Evolutionary conservation across 2,888 invertebrate species (phyloP).

Genomic region (Tortrix viridana): DNA sequence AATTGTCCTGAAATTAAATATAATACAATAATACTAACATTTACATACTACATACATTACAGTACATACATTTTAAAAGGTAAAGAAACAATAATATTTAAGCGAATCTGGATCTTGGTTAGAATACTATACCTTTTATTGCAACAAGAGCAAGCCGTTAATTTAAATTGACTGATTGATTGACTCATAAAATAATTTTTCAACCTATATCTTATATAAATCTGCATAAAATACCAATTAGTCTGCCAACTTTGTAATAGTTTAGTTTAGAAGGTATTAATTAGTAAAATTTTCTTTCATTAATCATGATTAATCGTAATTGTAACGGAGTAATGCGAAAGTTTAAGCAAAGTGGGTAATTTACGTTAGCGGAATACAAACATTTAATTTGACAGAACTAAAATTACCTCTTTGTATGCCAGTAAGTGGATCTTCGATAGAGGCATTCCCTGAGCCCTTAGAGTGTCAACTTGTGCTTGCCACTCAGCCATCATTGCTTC

Average conservation of each 20-base stretch:
- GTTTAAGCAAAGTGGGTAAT: slow-evolving; percentile 11
- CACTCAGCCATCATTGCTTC: slow-evolving; percentile 71
- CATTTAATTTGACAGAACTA: too few relatives aligned
- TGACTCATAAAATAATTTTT: too few relatives aligned
- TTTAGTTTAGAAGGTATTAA: neutral
- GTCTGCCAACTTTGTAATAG: too few relatives aligned
- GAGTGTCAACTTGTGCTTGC: slow-evolving; percentile 58
- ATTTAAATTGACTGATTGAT: too few relatives aligned
- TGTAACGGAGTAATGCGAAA: neutral
- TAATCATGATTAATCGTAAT: neutral
- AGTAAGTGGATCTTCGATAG: slow-evolving; percentile 66
- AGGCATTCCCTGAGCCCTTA: slow-evolving; percentile 57
- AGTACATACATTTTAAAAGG: too few relatives aligned
- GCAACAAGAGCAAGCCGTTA: too few relatives aligned
- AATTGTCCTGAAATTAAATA: slow-evolving; percentile 63
- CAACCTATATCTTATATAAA: too few relatives aligned
- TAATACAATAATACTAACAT: neutral
- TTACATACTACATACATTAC: neutral
- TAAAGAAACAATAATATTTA: too few relatives aligned
- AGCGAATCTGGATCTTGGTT: too few relatives aligned
- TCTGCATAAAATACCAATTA: too few relatives aligned
- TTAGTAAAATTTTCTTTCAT: neutral
- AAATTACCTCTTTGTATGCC: slow-evolving; percentile 66
- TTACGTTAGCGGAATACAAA: too few relatives aligned
- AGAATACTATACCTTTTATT: too few relatives aligned